Evolutionary conservation across 2,888 invertebrate species (phyloP), one percentile per base, ranked within the genome.

Genomic region (Pseudococcus viburni): DNA sequence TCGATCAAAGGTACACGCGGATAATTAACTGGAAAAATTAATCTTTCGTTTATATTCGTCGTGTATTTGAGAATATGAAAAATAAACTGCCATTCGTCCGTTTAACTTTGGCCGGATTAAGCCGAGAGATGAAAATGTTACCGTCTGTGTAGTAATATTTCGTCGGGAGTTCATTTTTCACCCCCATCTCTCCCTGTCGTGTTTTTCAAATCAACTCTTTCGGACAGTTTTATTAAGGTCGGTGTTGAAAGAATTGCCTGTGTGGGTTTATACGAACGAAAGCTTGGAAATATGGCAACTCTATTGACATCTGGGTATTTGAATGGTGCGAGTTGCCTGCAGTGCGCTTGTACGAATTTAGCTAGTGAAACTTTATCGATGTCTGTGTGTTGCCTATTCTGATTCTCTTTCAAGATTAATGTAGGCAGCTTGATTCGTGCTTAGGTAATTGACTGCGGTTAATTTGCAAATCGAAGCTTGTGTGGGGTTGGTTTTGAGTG

Each of bases 11-110:
- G 77, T 77, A 77, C 39, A 26, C 39, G 22, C 77, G 77, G 39
- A 42, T 77, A 77, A 77, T 77, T 77, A 68, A 68, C 68, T 68
- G 68, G 68, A 68, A 68, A 68, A 68, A 26, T 68, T 68, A 68
- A 68, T 68, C 26, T 68, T 68, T 68, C 68, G 68, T 22, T 68
- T 68, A 68, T 68, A 68, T 68, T 68, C 68, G 68, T 68, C 68
- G 68, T 68, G 68, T 68, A 68, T 26, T 68, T 68, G 68, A 22
- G 12, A 68, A 68, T 26, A 68, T 68, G 68, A 68, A 68, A 68
- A 68, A 64, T 64, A 64, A 68, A 68, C 68, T 15, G 9, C 22
- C 1, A 68, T 68, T 68, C 26, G 68, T 26, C 68, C 26, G 68
- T 22, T 26, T 68, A 19, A 68, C 68, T 68, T 68, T 68, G 68